phyloP scores from a whole-genome alignment of 2,888 invertebrate species.

The Andrena fulva region DNA sequence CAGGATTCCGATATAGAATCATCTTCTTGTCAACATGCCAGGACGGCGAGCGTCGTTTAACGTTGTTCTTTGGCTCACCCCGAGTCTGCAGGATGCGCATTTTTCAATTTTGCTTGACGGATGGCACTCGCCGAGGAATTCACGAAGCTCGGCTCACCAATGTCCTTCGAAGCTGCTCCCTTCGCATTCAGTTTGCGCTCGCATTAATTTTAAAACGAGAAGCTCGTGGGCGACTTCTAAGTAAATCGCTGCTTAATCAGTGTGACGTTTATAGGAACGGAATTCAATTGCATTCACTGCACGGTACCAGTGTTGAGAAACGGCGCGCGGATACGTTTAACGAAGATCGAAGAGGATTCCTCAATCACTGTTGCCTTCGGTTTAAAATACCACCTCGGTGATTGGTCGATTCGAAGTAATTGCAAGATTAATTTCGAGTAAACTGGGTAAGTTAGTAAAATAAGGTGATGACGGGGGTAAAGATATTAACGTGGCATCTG shows the following conservation, averaged over 20 bases:
- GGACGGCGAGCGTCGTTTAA: background rate
- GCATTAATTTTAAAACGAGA: background rate
- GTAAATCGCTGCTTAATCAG: background rate
- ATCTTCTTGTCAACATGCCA: constrained; percentile 50
- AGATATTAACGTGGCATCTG: background rate
- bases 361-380: background rate
- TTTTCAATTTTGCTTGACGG: background rate
- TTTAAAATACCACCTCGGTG: background rate
- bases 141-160: background rate
- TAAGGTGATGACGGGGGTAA: background rate
- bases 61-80: background rate
- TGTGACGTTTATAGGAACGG: background rate
- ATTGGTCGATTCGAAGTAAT: background rate
- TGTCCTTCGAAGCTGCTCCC: background rate
- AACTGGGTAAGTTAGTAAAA: background rate
- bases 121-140: background rate
- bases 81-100: background rate
- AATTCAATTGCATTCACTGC: background rate
- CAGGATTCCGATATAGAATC: constrained; percentile 52
- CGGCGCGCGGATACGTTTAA: background rate
- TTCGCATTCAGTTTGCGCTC: background rate
- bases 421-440: background rate
- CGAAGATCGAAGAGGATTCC: background rate
- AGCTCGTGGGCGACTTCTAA: background rate
- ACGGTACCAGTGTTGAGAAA: too few species aligned